A percentile compares a stretch with the other conserved stretches of the same genome.
Conservation (phyloP, 1,140 invertebrate species). For the Hirudo medicinalis region DNA sequence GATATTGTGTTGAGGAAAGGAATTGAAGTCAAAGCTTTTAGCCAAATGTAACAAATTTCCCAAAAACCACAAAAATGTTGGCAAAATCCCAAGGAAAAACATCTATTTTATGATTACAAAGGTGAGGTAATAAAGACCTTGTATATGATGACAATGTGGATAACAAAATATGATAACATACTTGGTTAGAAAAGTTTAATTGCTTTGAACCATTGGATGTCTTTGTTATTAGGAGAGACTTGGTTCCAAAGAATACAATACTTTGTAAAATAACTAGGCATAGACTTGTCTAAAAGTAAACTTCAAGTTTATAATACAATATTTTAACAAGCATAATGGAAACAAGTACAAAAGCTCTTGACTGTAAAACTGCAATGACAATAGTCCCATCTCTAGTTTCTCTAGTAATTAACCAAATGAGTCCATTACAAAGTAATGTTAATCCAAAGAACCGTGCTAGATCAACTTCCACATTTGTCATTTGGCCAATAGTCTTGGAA, state of each 20-base stretch:
- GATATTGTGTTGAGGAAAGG: constrained; percentile 22
- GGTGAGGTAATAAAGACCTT: no score
- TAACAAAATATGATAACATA: no score
- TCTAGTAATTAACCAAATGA: constrained; percentile 9
- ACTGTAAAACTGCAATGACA: constrained; percentile 18
- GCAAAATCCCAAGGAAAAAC: constrained; percentile 13
- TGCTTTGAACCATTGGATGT: no score
- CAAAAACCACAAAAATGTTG: constrained; percentile 19
- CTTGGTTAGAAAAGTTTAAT: no score
- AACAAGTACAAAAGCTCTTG: constrained; percentile 19
- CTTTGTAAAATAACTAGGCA: background rate
- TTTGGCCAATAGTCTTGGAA: constrained; percentile 14
- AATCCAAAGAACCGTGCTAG: constrained; percentile 15
- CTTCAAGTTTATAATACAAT: constrained; percentile 8
- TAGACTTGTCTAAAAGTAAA: background rate
- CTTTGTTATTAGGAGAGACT: no score
- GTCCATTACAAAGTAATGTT: constrained; percentile 2
- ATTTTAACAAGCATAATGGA: no score
- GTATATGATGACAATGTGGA: no score
- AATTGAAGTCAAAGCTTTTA: constrained; percentile 19
- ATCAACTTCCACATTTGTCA: constrained; percentile 7
- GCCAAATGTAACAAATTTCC: constrained; percentile 16
- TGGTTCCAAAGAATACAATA: no score
- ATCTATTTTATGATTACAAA: constrained; percentile 11
- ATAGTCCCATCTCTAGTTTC: constrained; percentile 22